Evolutionary conservation across 64 coral and sea anemone genomes (phyloP), one percentile per base, ranked within the genome.

Genomic region (Dendrophyllia cribrosa): DNA sequence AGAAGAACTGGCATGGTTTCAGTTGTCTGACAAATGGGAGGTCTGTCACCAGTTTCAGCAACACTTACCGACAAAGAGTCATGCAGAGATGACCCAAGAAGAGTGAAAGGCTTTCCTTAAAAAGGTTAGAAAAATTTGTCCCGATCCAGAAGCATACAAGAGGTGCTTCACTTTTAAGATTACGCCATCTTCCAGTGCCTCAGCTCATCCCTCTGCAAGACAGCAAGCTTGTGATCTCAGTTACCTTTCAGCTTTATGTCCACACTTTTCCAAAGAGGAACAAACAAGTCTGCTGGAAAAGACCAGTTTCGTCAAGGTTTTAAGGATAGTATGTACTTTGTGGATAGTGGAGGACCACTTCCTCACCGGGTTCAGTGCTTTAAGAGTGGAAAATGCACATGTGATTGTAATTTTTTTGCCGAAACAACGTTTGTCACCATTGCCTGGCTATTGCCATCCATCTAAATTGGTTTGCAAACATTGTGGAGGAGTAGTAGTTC

Each of bases 101-200:
- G 88, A 89, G 59, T 17, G 88, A 43, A 61, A 78, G 47, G 56
- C 43, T 43, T 74, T 45, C 9, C 14, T 89, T 44, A 66, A 77
- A 76, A 74, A 45, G 16, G 43, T 78, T 51, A 66, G n/a, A 10
- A 90, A 79, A 77, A 43, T 90, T 69, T 79, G 76, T 9, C 79
- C 89, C 59, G 89, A 91, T 73, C 78, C 78, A 73, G 24, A 66
- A 72, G 63, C 89, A 2, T 91, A 91, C 79, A 85, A 84, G 76
- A 50, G 68, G 76, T 82, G 77, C 76, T 59, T 11, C 50, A 13
- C 61, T 21, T 69, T 59, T 90, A 34, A 70, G 59, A 20, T 65
- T 43, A 55, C 14, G 69, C 8, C 88, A 66, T 53, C 45, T 75
- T 25, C 1, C 66, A 23, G 44, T 74, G n/a, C n/a, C 11, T n/a